Conservation (phyloP, 2,888 invertebrate genomes). For the Argyra leucocephala region DNA sequence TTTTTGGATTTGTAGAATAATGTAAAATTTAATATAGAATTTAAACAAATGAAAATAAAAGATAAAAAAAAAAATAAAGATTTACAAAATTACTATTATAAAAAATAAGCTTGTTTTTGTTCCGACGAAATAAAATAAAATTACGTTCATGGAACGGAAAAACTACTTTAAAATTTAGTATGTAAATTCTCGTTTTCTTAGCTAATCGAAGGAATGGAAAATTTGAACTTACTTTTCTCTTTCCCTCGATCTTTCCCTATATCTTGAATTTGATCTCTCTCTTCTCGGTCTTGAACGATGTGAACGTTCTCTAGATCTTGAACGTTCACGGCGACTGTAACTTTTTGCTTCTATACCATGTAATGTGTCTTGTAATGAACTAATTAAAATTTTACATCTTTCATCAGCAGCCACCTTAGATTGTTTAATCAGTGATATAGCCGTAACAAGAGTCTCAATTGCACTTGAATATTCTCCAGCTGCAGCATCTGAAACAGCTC, state of each 20-base stretch:
- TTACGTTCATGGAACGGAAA: too few species aligned
- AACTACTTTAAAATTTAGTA: too few species aligned
- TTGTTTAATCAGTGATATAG: slow-evolving; percentile 96
- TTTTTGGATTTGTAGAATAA: too few species aligned
- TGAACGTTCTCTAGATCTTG: slow-evolving; percentile 45
- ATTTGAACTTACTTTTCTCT: slow-evolving; percentile 45
- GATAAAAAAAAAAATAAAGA: too few species aligned
- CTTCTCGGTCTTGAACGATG: slow-evolving; percentile 43
- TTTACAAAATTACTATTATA: too few species aligned
- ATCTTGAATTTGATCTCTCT: slow-evolving; percentile 48
- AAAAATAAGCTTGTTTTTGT: too few species aligned
- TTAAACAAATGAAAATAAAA: too few species aligned
- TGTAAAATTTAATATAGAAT: too few species aligned
- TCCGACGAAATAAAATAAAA: too few species aligned
- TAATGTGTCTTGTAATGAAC: slow-evolving; percentile 90
- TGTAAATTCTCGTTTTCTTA: too few species aligned
- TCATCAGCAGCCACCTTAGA: slow-evolving; percentile 80
- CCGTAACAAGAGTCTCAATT: slow-evolving; percentile 96
- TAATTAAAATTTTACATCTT: slow-evolving; percentile 94
- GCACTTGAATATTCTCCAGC: slow-evolving; percentile 97
- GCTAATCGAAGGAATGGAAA: too few species aligned
- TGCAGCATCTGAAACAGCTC: slow-evolving; percentile 95
- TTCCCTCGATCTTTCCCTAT: slow-evolving; percentile 63
- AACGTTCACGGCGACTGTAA: slow-evolving; percentile 67
- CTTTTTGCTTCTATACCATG: slow-evolving; percentile 97